Percentiles rank a stretch among this genome's conserved stretches.
These are phyloP conservation scores for Pterocles burchelli DNA, from an alignment of 2,113 vertebrate species.

Conservation along the genomic window DNA sequence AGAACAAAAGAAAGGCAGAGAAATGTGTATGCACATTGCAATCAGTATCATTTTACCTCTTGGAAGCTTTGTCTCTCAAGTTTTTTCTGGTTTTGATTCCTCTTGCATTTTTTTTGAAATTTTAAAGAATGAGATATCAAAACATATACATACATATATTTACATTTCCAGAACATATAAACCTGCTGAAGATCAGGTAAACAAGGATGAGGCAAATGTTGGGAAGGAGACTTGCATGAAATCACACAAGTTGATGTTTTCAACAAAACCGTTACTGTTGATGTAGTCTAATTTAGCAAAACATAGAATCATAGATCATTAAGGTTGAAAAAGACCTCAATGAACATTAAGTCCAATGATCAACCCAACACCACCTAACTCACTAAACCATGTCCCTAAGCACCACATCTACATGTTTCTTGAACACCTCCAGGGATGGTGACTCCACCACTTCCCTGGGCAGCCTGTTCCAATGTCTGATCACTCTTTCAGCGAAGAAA, in stretches of 20 bases:
- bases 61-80: not conserved
- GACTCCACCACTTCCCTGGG: too few relatives aligned
- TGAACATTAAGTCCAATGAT: too few relatives aligned
- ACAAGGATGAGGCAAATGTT: not conserved
- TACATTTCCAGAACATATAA: not conserved
- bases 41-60: accelerated
- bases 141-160: not conserved
- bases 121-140: not conserved
- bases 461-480: too few relatives aligned
- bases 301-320: not conserved
- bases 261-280: not conserved
- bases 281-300: not conserved
- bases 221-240: not conserved
- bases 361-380: too few relatives aligned
- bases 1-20: not conserved
- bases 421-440: too few relatives aligned
- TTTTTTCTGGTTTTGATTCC: not conserved
- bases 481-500: too few relatives aligned
- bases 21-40: not conserved
- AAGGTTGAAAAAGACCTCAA: too few relatives aligned
- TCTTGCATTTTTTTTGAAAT: not conserved
- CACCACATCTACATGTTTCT: too few relatives aligned
- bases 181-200: not conserved
- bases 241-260: not conserved
- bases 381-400: too few relatives aligned